Conservation (phyloP, 2,113 vertebrate genomes). For the Ploceus nigricollis region DNA sequence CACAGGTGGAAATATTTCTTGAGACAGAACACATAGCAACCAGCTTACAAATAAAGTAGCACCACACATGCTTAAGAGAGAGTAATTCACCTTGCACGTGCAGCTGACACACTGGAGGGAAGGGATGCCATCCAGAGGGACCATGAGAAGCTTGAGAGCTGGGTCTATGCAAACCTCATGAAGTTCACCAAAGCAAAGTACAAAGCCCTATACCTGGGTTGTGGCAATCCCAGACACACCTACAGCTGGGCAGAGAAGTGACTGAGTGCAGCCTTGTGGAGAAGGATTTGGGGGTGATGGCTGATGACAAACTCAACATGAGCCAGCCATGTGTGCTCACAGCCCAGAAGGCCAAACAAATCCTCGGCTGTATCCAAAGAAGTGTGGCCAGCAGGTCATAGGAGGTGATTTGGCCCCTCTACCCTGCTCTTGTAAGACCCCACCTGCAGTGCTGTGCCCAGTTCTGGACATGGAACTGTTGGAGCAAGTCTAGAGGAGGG, state of each 20-base stretch:
- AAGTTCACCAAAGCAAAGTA: not conserved
- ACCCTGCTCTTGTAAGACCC: not conserved
- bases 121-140: not conserved
- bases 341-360: not conserved
- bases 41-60: not conserved
- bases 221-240: not conserved
- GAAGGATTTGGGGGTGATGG: not conserved
- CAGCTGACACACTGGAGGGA: rapidly evolving
- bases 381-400: not conserved
- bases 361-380: not conserved
- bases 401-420: not conserved
- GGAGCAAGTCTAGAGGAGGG: not conserved
- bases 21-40: not conserved
- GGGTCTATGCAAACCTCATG: not conserved
- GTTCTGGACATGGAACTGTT: not conserved
- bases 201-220: not conserved
- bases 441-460: not conserved
- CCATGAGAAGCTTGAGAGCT: not conserved
- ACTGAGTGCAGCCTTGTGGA: not conserved
- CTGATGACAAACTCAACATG: not conserved
- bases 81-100: not conserved
- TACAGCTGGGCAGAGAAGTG: not conserved
- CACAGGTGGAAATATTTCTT: not conserved
- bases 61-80: not conserved
- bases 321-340: not conserved